Conservation (phyloP, 2,113 vertebrate genomes). For the Lophura nycthemera region DNA sequence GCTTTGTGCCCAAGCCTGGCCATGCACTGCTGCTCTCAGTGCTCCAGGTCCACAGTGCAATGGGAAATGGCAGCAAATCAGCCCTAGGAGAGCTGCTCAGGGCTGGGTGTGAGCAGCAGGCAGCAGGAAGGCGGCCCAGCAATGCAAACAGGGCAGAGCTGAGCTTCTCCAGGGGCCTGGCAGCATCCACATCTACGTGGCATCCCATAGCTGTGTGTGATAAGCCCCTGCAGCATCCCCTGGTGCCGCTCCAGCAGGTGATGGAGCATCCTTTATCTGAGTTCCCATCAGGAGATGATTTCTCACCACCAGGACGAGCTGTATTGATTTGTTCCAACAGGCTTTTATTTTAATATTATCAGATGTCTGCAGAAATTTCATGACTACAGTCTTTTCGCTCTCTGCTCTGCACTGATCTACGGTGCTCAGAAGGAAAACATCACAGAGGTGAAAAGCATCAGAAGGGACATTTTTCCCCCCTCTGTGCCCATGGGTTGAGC, state of each 20-base stretch:
- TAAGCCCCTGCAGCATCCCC: accelerated
- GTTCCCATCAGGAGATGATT: background rate
- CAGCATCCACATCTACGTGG: background rate
- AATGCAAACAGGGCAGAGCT: background rate
- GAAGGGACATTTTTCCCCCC: background rate
- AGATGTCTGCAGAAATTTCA: background rate
- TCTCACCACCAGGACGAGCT: background rate
- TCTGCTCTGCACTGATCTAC: accelerated
- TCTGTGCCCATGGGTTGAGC: background rate
- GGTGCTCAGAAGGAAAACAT: background rate
- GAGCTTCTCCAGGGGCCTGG: background rate
- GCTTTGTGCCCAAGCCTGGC: accelerated
- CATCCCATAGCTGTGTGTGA: background rate
- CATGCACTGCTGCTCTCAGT: background rate
- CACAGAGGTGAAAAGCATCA: background rate
- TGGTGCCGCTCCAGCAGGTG: background rate
- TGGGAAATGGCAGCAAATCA: background rate
- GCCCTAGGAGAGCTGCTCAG: background rate
- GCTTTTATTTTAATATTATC: background rate
- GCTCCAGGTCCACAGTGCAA: background rate
- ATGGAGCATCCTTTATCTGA: background rate
- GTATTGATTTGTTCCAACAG: accelerated
- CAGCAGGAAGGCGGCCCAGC: background rate
- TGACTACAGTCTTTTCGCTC: background rate
- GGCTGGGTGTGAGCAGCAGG: background rate